Percentiles rank a stretch among this genome's conserved stretches.
These are phyloP conservation scores for Echinops telfairi DNA, from an alignment of 2,113 vertebrate genomes.

Conservation along the genomic window DNA sequence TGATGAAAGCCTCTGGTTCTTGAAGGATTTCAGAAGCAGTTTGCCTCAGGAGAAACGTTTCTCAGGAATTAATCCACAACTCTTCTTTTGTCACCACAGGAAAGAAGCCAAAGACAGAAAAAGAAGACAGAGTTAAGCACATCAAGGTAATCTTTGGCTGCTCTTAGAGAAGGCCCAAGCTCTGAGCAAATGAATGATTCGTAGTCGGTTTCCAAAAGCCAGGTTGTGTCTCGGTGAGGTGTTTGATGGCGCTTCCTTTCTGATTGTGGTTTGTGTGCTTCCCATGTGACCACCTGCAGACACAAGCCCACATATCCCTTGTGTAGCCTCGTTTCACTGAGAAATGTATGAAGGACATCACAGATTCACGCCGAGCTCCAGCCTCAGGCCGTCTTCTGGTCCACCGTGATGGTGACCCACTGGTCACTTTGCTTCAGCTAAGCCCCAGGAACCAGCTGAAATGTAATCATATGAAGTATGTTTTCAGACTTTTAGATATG, in stretches of 20 bases:
- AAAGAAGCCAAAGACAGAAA: conserved; percentile 90
- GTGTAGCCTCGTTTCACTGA: not conserved
- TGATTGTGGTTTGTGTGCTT: conserved; percentile 5
- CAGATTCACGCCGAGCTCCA: not conserved
- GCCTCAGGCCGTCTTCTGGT: not conserved
- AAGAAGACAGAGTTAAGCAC: conserved; percentile 89
- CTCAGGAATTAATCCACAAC: conserved; percentile 58
- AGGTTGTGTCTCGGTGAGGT: not conserved
- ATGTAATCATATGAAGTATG: not conserved
- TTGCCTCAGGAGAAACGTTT: not conserved
- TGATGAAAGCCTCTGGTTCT: not conserved
- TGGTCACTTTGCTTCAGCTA: not conserved
- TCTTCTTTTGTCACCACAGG: conserved; percentile 84
- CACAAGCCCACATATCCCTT: not conserved
- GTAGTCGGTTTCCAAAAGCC: conserved; percentile 1
- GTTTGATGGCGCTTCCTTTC: not conserved
- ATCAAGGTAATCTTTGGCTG: conserved; percentile 88
- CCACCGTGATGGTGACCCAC: not conserved
- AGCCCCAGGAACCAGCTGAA: not conserved
- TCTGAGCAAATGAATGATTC: not conserved
- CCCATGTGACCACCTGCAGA: not conserved
- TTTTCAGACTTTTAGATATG: conserved; percentile 3
- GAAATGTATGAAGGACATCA: conserved; percentile 45
- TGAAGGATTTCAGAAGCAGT: not conserved
- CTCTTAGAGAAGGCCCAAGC: conserved; percentile 48